Percentiles rank a stretch among this genome's conserved stretches.
Evolutionary conservation across 2,888 invertebrate genomes (phyloP).

Genomic region (Ditula angustiorana): DNA sequence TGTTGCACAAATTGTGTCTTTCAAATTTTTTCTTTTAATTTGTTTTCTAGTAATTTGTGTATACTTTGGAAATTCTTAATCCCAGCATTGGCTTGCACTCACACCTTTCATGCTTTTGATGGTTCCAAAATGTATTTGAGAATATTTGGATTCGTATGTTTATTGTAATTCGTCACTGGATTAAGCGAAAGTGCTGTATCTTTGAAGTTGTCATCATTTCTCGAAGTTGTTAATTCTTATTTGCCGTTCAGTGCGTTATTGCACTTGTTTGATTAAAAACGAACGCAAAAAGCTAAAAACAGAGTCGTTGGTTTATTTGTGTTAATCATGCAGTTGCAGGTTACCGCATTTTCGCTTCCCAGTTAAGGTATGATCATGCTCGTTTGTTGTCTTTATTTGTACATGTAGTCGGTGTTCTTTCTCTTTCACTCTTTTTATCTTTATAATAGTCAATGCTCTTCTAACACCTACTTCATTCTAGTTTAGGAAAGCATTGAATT

Average conservation of each 20-base stretch:
- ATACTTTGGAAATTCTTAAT: slow-evolving; percentile 56
- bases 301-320: neutral
- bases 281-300: neutral
- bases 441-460: slow-evolving; percentile 59
- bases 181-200: slow-evolving; percentile 12
- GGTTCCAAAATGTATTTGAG: slow-evolving; percentile 50
- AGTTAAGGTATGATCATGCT: slow-evolving; percentile 46
- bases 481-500: slow-evolving; percentile 32
- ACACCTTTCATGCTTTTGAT: slow-evolving; percentile 75
- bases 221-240: too few relatives aligned
- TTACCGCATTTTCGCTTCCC: slow-evolving; percentile 18
- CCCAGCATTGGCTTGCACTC: slow-evolving; percentile 81
- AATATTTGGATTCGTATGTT: slow-evolving; percentile 54
- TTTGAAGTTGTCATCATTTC: too few relatives aligned
- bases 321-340: neutral
- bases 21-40: slow-evolving; percentile 54
- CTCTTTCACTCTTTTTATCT: slow-evolving; percentile 77
- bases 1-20: slow-evolving; percentile 69
- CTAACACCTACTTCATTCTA: slow-evolving; percentile 45
- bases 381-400: slow-evolving; percentile 66
- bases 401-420: slow-evolving; percentile 83
- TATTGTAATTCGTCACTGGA: slow-evolving; percentile 12
- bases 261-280: neutral
- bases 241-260: neutral
- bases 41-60: slow-evolving; percentile 52